Base-by-base conservation (phyloP, 2,888 invertebrate genomes). In the Patella ulyssiponensis region DNA sequence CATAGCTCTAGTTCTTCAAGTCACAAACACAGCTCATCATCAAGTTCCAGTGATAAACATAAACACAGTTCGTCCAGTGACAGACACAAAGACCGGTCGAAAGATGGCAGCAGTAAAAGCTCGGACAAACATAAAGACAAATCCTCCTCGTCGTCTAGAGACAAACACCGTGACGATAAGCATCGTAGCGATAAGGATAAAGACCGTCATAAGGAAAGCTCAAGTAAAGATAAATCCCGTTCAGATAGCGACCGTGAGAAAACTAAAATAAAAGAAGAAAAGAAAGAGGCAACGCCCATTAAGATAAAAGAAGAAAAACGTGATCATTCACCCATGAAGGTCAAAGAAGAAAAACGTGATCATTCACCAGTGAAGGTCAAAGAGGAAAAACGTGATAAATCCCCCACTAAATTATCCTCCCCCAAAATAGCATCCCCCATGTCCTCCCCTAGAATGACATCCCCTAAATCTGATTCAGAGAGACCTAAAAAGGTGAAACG, bases 311-410 rank as follows among this genome's bases (percentile, higher is more conserved):
- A 77, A 52, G 74, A 75, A 69, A 76, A 77, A 53, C 73, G 64
- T 33, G 77, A 80, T 64, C 44, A 14, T 23, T 69, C 72, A 5
- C 58, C 64, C 20, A 23, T 64, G 64, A 77, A 79, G 69, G 77
- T 79, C n/a, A 77, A 80, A 69, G 27, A 64, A 12, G 77, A 75
- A 54, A 74, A 69, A 20, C 64, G 77, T 71, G 76, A 75, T 73
- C 75, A 77, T 9, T 76, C 76, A 14, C 80, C 75, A 33, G 72
- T 80, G 1, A 85, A 84, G 71, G 75, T 17, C 11, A 83, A 85
- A 52, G 77, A 80, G 56, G n/a, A 3, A n/a, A 80, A 80, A 2
- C 81, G 77, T n/a, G 54, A 12, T 44, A 82, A 81, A 58, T 15
- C 58, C 5, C 73, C 77, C 14, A 58, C 64, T 11, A 77, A 77